phyloP scores from a whole-genome alignment of 2,113 vertebrate species.

The Macquaria australasica region DNA sequence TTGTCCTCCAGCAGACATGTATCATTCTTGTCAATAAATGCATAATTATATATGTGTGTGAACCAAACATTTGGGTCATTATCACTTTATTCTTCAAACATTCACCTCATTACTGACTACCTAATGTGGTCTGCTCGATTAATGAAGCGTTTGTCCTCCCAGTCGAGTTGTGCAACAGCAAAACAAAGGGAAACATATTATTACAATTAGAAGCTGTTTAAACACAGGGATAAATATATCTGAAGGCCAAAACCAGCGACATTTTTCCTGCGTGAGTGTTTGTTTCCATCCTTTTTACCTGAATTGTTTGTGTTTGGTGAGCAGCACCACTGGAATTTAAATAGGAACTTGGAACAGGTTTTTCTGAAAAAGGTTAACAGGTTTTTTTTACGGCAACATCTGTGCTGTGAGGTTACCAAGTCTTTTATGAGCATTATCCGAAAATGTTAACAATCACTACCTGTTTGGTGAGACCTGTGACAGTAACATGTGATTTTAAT shows the following conservation, averaged over 20 bases:
- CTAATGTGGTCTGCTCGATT: conserved; percentile 28
- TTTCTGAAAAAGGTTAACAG: neutral
- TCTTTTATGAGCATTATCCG: neutral
- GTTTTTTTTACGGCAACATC: conserved; percentile 18
- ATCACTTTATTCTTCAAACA: conserved; percentile 72
- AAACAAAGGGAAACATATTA: conserved; percentile 60
- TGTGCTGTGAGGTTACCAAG: conserved; percentile 7
- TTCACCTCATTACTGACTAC: conserved; percentile 80
- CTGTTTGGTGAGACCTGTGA: neutral
- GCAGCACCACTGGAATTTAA: conserved; percentile 42
- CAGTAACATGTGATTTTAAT: conserved; percentile 26
- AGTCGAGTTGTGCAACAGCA: conserved; percentile 43
- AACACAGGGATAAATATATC: conserved; percentile 55
- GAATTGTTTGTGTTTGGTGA: conserved; percentile 46
- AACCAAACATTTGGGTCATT: conserved; percentile 72
- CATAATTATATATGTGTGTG: conserved; percentile 61
- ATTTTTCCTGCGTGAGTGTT: conserved; percentile 48
- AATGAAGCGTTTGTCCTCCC: conserved; percentile 65
- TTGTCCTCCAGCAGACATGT: conserved; percentile 62
- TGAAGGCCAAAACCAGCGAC: conserved; percentile 39
- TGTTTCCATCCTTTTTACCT: conserved; percentile 51
- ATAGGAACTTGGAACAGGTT: conserved; percentile 7
- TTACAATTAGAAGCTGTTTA: conserved; percentile 66
- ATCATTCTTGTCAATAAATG: conserved; percentile 77
- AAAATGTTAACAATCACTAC: neutral